These are phyloP conservation scores for Heteromormyrus szaboi DNA, from an alignment of 2,797 vertebrate species.

Conservation along the genomic window DNA sequence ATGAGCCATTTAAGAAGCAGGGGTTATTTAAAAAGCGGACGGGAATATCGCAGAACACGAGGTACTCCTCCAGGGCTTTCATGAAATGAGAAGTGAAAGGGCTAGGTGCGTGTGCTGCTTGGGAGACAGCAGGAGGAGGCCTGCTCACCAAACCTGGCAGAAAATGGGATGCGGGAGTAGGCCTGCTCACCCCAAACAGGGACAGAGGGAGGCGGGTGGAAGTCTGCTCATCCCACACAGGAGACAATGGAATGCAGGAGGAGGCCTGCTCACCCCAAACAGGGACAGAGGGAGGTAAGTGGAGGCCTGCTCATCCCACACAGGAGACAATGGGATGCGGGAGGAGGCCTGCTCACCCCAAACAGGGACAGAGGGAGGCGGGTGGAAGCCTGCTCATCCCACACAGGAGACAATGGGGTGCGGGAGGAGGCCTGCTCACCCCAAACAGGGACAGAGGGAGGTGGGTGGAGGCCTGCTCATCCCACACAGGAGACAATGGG, in stretches of 20 bases:
- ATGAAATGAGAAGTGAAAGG: background rate
- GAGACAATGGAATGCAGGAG: background rate
- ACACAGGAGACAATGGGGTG: background rate
- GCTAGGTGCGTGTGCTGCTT: background rate
- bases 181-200: background rate
- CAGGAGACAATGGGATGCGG: background rate
- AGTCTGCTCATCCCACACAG: background rate
- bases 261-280: background rate
- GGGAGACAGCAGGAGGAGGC: background rate
- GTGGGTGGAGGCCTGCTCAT: background rate
- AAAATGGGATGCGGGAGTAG: background rate
- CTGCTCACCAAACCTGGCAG: background rate
- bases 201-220: background rate
- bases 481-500: background rate
- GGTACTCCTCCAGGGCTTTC: conserved; percentile 8
- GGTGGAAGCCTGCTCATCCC: background rate
- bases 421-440: background rate
- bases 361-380: background rate
- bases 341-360: background rate
- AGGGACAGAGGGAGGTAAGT: background rate
- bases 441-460: background rate
- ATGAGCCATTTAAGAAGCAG: conserved; percentile 12
- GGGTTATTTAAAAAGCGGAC: conserved; percentile 21
- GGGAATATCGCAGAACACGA: conserved; percentile 13
- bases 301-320: background rate